Percentiles rank a stretch among this genome's conserved stretches.
Evolutionary conservation across 1,140 invertebrate species (phyloP).

Genomic region (Drosophila subobscura): DNA sequence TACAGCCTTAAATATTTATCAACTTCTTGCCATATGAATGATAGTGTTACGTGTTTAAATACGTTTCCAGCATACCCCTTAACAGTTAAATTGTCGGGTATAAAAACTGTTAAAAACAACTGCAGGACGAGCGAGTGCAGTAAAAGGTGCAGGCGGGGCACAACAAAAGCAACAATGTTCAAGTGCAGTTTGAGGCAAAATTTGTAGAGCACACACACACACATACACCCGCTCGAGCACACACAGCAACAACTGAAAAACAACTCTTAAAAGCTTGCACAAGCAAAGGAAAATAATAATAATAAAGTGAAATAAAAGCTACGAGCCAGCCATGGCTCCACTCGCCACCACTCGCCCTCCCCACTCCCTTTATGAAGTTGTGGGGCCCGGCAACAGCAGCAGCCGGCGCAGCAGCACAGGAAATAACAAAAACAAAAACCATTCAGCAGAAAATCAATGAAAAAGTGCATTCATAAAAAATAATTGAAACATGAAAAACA

Average conservation of each 20-base stretch:
- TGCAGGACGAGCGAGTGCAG: slow-evolving; percentile 34
- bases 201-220: slow-evolving; percentile 25
- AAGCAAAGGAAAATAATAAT: slow-evolving; percentile 43
- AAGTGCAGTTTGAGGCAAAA: slow-evolving; percentile 53
- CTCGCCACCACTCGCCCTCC: background rate
- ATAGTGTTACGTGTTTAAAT: too few species aligned
- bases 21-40: too few species aligned
- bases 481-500: slow-evolving; percentile 39
- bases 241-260: slow-evolving; percentile 26
- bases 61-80: too few species aligned
- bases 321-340: slow-evolving; percentile 5
- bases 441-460: slow-evolving; percentile 14
- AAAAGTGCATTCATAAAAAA: slow-evolving; percentile 34
- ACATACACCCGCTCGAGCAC: background rate
- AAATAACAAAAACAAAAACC: slow-evolving; percentile 40
- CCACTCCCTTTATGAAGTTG: background rate
- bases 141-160: slow-evolving; percentile 29
- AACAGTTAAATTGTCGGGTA: background rate
- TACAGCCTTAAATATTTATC: too few species aligned
- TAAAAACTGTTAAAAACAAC: slow-evolving; percentile 65
- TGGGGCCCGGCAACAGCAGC: too few species aligned
- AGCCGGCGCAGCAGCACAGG: background rate
- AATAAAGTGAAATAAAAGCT: slow-evolving; percentile 22
- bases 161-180: slow-evolving; percentile 48
- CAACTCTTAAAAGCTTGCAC: slow-evolving; percentile 68